Base-by-base conservation (phyloP, 2,113 vertebrate species). In the Macquaria australasica region DNA sequence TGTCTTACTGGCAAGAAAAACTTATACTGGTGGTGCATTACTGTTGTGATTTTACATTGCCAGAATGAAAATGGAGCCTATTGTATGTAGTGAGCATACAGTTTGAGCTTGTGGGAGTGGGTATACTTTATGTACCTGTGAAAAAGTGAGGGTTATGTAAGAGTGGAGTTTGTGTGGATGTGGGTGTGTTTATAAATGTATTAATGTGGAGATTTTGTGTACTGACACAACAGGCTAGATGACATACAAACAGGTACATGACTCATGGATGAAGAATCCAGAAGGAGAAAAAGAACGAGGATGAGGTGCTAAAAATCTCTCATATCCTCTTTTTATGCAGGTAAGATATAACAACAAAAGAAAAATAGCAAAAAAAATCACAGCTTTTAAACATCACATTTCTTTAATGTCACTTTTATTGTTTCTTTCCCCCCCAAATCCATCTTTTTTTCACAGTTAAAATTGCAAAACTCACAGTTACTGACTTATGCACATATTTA, bases 161-260 rank as follows among this genome's bases (percentile, higher is more conserved):
- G 66, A 73, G 25, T 12, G 28, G 9, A 16, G 23, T 58, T 66
- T 77, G 71, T 75, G 68, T 70, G 67, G 58, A 68, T 73, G 45
- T 2, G 21, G 25, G 28, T 68, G 80, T 81, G 51, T 76, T 50
- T 70, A 5, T 81, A 34, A n/a, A 56, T 75, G 60, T 56, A 69
- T 75, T 43, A 31, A 37, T 45, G 69, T 78, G 73, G 34, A 59
- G n/a, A 16, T 39, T 53, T 41, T 80, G 21, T 79, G 71, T 66
- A 68, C 60, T 55, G 80, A 75, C 56, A 66, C 43, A 74, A 37
- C 23, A 53, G 37, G 67, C 37, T 48, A 81, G 23, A 75, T 59
- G 41, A 79, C 56, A 74, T 80, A 56, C 82, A 70, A 82, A 56
- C 82, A 70, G 85, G 60, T 76, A 76, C 55, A 55, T 89, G 81